Evolutionary conservation across 2,113 vertebrate species (phyloP).

Genomic region (Plestiodon gilberti): DNA sequence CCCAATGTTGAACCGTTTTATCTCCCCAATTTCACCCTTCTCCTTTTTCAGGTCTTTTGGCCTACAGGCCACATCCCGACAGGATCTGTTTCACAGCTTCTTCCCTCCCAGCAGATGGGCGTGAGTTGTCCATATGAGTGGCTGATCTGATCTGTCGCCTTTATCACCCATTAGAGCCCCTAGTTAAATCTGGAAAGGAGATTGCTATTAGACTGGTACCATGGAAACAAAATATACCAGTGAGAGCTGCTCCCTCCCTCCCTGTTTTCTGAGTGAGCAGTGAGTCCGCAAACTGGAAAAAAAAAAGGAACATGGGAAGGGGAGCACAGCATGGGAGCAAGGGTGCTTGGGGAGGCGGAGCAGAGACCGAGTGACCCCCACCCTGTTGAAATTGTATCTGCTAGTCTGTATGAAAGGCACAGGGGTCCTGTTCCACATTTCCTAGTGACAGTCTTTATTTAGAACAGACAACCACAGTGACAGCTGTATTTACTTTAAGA

Average conservation of each 20-base stretch:
- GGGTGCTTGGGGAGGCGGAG: neutral
- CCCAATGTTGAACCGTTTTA: neutral
- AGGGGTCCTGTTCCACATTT: neutral
- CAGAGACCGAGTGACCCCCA: neutral
- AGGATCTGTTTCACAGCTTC: neutral
- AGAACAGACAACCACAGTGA: slow-evolving; percentile 1
- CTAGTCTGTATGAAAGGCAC: neutral
- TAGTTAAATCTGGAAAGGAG: slow-evolving; percentile 27
- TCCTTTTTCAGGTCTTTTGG: neutral
- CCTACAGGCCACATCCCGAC: neutral
- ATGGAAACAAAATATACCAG: slow-evolving; percentile 19
- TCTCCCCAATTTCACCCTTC: neutral
- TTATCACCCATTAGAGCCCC: slow-evolving; percentile 16
- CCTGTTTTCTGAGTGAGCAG: neutral
- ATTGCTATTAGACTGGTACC: slow-evolving; percentile 2
- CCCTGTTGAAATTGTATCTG: neutral
- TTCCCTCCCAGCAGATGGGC: neutral
- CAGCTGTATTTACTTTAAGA: neutral
- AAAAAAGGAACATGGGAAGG: neutral
- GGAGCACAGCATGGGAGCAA: neutral
- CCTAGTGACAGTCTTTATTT: slow-evolving; percentile 2
- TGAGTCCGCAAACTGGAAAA: too few species aligned
- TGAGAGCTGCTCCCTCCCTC: neutral
- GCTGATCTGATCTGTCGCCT: slow-evolving; percentile 7
- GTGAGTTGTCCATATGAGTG: neutral